A percentile compares a stretch with the other conserved stretches of the same genome.
Conservation (phyloP, 2,888 invertebrate species). For the Hypolimnas misippus region DNA sequence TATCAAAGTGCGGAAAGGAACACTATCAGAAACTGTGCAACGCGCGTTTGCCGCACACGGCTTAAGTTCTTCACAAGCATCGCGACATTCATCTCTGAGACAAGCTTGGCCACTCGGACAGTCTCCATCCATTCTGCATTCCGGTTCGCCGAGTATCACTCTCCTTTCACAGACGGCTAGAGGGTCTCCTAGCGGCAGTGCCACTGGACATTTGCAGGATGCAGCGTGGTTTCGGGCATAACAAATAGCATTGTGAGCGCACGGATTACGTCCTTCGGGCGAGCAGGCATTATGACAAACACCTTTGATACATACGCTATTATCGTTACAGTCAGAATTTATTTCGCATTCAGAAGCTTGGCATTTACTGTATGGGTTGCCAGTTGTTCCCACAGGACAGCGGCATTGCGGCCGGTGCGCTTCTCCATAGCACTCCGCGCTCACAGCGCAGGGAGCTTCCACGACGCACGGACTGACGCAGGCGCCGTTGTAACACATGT, state of each 20-base stretch:
- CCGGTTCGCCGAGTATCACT: slow-evolving; percentile 82
- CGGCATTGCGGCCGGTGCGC: slow-evolving; percentile 91
- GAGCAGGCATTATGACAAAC: slow-evolving; percentile 92
- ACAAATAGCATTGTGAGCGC: slow-evolving; percentile 93
- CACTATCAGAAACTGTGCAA: slow-evolving; percentile 93
- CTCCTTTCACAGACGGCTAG: slow-evolving; percentile 88
- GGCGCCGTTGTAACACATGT: slow-evolving; percentile 92
- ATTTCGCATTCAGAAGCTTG: slow-evolving; percentile 91
- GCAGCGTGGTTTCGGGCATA: slow-evolving; percentile 91
- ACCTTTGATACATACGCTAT: slow-evolving; percentile 88
- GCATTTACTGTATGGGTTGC: slow-evolving; percentile 92
- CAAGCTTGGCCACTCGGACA: slow-evolving; percentile 93
- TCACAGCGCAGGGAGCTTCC: slow-evolving; percentile 91
- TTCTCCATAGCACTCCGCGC: slow-evolving; percentile 92
- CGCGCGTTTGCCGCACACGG: slow-evolving; percentile 90
- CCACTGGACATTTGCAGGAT: slow-evolving; percentile 92
- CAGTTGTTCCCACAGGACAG: slow-evolving; percentile 90
- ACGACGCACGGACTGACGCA: slow-evolving; percentile 92
- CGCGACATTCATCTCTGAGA: slow-evolving; percentile 89
- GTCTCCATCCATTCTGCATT: slow-evolving; percentile 90
- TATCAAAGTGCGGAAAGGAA: slow-evolving; percentile 93
- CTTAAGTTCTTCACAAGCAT: slow-evolving; percentile 90
- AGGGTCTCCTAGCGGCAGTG: slow-evolving; percentile 91
- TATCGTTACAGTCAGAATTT: slow-evolving; percentile 90
- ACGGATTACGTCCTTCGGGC: slow-evolving; percentile 86